Conservation (phyloP, 2,888 invertebrate species). For the Maniola hyperantus region DNA sequence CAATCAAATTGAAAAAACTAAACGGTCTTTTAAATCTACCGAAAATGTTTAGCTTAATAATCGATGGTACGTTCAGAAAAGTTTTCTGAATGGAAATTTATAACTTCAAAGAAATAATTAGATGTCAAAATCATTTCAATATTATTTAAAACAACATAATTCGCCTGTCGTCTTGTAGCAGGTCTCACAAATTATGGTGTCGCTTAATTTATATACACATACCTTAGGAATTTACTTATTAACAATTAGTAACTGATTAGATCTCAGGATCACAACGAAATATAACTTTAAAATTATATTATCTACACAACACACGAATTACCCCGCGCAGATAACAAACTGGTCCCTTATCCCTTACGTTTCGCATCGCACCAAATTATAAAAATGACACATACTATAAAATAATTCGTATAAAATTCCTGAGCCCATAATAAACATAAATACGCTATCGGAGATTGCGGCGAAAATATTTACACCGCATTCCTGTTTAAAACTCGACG, state of each 20-base stretch:
- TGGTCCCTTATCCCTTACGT: constrained; percentile 63
- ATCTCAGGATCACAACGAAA: constrained; percentile 67
- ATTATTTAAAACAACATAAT: too few species aligned
- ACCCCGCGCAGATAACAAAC: constrained; percentile 53
- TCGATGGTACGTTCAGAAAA: too few species aligned
- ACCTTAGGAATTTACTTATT: constrained; percentile 61
- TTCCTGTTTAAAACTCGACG: too few species aligned
- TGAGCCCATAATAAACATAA: too few species aligned
- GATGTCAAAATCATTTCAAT: too few species aligned
- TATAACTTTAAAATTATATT: constrained; percentile 43
- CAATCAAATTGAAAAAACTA: too few species aligned
- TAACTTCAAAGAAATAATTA: too few species aligned
- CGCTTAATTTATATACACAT: constrained; percentile 48
- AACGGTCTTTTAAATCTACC: too few species aligned
- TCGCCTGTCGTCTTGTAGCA: neutral
- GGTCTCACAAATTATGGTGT: constrained; percentile 11
- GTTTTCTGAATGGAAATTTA: too few species aligned
- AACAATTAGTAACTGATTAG: constrained; percentile 63
- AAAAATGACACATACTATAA: constrained; percentile 31
- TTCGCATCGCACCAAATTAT: constrained; percentile 54
- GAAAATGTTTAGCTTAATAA: too few species aligned
- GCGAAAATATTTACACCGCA: too few species aligned
- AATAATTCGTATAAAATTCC: neutral
- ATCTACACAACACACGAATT: constrained; percentile 51
- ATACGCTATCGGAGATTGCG: too few species aligned